A percentile compares a stretch with the other conserved stretches of the same genome.
These are phyloP conservation scores for Meda fulgida DNA, from an alignment of 2,797 vertebrate species.

Conservation along the genomic window DNA sequence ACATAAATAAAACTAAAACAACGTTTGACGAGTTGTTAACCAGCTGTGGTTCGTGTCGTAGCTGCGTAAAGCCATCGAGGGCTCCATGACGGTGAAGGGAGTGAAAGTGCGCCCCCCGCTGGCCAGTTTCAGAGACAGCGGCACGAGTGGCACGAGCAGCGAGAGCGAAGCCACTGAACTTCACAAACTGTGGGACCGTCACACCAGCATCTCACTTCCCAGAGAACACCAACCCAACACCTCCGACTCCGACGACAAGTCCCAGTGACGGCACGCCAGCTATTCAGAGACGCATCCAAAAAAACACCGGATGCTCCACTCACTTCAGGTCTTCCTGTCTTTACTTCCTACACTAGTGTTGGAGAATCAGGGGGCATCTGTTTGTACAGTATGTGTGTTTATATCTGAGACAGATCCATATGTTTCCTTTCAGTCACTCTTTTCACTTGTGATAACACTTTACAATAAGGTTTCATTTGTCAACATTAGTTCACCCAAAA, in stretches of 20 bases:
- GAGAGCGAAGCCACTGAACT: slow-evolving; percentile 92
- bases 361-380: not conserved
- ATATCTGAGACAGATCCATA: not conserved
- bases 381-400: not conserved
- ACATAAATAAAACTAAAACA: not conserved
- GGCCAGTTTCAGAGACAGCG: slow-evolving; percentile 93
- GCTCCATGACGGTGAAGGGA: slow-evolving; percentile 90
- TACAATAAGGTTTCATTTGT: not conserved
- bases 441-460: not conserved
- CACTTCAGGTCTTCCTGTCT: slow-evolving; percentile 1
- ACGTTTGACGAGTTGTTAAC: not conserved
- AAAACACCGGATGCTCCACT: no score
- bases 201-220: slow-evolving; percentile 86
- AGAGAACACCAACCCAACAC: slow-evolving; percentile 78
- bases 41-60: slow-evolving; percentile 59
- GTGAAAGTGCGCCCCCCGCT: slow-evolving; percentile 92
- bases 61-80: slow-evolving; percentile 96
- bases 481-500: not conserved
- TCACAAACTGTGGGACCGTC: slow-evolving; percentile 92
- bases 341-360: slow-evolving; percentile 36
- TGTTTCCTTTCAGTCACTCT: not conserved
- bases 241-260: slow-evolving; percentile 86
- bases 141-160: slow-evolving; percentile 82
- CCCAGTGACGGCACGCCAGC: slow-evolving; percentile 69
- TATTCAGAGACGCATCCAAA: not conserved